phyloP scores from a whole-genome alignment of 2,113 vertebrate genomes.

The Athene noctua region DNA sequence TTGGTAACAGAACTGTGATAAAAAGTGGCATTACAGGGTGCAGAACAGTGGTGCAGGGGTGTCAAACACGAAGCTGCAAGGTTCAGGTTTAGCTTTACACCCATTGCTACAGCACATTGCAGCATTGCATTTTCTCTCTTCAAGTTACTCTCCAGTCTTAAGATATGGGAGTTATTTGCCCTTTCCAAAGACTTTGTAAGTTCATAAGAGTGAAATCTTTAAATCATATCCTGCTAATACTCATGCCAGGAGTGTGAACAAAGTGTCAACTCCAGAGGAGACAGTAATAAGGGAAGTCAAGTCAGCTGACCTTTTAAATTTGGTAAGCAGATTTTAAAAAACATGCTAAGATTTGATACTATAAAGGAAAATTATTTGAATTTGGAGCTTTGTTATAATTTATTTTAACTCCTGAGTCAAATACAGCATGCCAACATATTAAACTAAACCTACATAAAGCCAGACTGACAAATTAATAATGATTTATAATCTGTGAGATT shows the following conservation, averaged over 20 bases:
- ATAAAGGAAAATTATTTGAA: slow-evolving; percentile 14
- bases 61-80: not conserved
- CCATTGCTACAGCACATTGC: not conserved
- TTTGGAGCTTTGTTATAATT: slow-evolving; percentile 37
- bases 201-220: not conserved
- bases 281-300: slow-evolving; percentile 7
- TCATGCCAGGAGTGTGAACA: not conserved
- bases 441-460: slow-evolving; percentile 16
- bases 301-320: slow-evolving; percentile 22
- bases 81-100: not conserved
- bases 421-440: slow-evolving; percentile 18
- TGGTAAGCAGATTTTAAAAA: slow-evolving; percentile 44
- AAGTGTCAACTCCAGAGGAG: slow-evolving; percentile 17
- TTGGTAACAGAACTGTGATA: not conserved
- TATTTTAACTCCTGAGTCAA: slow-evolving; percentile 48
- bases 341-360: not conserved
- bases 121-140: not conserved
- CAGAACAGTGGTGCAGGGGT: not conserved
- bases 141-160: not conserved
- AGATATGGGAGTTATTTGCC: not conserved
- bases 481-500: slow-evolving; percentile 58
- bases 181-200: not conserved
- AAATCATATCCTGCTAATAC: slow-evolving; percentile 9
- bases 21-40: not conserved
- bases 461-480: slow-evolving; percentile 35